Percentiles rank a stretch among this genome's conserved stretches.
These are phyloP conservation scores for Xylota segnis DNA, from an alignment of 2,888 invertebrate genomes.

Conservation along the genomic window DNA sequence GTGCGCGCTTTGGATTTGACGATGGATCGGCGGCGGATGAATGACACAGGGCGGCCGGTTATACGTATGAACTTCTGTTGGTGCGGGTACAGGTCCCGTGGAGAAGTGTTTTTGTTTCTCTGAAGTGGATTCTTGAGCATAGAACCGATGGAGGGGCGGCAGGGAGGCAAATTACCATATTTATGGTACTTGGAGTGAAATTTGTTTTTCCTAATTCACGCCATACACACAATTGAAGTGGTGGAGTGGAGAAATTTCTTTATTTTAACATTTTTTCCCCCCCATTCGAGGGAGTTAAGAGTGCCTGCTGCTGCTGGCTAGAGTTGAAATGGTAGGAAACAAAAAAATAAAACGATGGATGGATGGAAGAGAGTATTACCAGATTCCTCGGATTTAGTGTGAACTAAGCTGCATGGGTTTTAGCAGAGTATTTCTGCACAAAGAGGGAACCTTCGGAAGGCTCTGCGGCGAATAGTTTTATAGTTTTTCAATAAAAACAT, in stretches of 20 bases:
- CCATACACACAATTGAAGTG: slow-evolving; percentile 48
- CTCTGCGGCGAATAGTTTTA: no score
- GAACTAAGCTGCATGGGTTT: no score
- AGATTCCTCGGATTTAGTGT: background rate
- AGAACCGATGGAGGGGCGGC: background rate
- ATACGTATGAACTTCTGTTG: slow-evolving; percentile 6
- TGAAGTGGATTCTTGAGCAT: slow-evolving; percentile 33
- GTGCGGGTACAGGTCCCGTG: slow-evolving; percentile 26
- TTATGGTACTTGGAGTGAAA: slow-evolving; percentile 62
- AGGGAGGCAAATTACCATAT: slow-evolving; percentile 66
- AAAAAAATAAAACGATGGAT: slow-evolving; percentile 1
- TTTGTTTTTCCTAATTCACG: slow-evolving; percentile 57
- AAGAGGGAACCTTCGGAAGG: no score
- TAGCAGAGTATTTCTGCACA: no score
- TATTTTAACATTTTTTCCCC: background rate
- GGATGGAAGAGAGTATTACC: background rate
- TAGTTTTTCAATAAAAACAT: no score
- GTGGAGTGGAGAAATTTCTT: slow-evolving; percentile 14
- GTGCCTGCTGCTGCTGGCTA: slow-evolving; percentile 26
- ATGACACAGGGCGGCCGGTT: slow-evolving; percentile 46
- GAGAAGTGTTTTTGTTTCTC: slow-evolving; percentile 23
- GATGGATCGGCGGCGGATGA: slow-evolving; percentile 56
- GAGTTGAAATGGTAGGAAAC: slow-evolving; percentile 14
- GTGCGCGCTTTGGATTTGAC: slow-evolving; percentile 53
- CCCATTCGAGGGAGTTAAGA: slow-evolving; percentile 22